These are phyloP conservation scores for Oconnorella tubifera DNA, from an alignment of 2,888 invertebrate genomes.

Conservation along the genomic window DNA sequence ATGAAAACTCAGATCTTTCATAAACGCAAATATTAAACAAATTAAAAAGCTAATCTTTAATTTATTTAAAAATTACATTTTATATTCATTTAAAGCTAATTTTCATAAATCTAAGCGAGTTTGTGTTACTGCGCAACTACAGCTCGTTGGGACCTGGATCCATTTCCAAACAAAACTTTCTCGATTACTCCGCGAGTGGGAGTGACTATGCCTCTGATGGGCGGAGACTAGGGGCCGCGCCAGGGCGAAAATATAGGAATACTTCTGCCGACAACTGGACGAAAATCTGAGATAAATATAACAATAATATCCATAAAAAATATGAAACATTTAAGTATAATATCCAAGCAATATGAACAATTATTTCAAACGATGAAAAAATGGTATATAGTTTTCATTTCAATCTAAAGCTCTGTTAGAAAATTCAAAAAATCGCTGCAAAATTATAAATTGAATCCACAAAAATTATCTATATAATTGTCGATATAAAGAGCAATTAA, in stretches of 20 bases:
- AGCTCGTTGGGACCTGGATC: slow-evolving; percentile 1
- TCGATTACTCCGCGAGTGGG: not conserved
- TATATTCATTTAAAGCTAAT: no score
- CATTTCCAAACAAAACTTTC: not conserved
- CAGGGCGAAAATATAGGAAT: not conserved
- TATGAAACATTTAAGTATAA: not conserved
- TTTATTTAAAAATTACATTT: no score
- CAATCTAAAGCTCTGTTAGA: no score
- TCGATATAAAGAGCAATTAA: no score
- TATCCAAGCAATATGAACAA: not conserved
- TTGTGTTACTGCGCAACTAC: not conserved
- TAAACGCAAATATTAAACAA: no score
- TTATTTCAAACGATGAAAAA: not conserved
- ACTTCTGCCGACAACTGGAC: not conserved
- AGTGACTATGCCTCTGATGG: not conserved
- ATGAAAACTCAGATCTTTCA: no score
- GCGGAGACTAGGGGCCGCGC: not conserved
- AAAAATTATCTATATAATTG: no score
- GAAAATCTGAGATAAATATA: not conserved
- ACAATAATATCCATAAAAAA: not conserved
- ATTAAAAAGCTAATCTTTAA: no score
- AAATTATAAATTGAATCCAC: no score
- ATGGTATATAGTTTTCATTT: not conserved
- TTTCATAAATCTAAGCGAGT: not conserved
- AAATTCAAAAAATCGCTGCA: no score